Percentiles rank a stretch among this genome's conserved stretches.
phyloP scores from a whole-genome alignment of 2,113 vertebrate genomes.

The Circaetus cinerascens region DNA sequence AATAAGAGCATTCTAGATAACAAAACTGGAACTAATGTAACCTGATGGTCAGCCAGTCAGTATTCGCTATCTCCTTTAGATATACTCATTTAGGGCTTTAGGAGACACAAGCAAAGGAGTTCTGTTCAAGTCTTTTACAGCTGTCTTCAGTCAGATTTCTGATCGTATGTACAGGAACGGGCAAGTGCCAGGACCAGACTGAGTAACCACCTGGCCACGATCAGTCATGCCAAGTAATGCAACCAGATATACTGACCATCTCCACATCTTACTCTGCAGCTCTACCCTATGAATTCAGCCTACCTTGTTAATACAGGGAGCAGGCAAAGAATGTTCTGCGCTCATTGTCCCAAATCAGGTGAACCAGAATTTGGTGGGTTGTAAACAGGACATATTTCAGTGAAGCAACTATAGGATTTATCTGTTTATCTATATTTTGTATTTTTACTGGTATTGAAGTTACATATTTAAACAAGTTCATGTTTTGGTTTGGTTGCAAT shows the following conservation, averaged over 20 bases:
- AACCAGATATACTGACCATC: background rate
- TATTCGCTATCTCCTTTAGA: background rate
- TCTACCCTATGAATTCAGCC: background rate
- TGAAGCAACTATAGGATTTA: background rate
- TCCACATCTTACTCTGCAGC: background rate
- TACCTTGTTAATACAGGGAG: background rate
- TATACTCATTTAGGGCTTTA: background rate
- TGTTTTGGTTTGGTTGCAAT: background rate
- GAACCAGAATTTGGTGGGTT: background rate
- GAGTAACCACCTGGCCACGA: conserved; percentile 17
- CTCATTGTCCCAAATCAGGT: background rate
- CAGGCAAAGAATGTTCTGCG: background rate
- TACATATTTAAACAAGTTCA: background rate
- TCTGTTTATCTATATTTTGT: background rate
- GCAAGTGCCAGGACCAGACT: background rate
- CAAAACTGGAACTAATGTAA: background rate
- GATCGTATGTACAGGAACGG: background rate
- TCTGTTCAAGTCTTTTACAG: background rate
- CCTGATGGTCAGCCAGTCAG: background rate
- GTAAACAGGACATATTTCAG: background rate
- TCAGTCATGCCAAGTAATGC: background rate
- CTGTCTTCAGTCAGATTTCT: background rate
- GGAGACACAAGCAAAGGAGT: background rate
- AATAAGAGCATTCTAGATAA: background rate
- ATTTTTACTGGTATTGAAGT: background rate